Base-by-base conservation (phyloP, 2,113 vertebrate species). In the Clarias magur region DNA sequence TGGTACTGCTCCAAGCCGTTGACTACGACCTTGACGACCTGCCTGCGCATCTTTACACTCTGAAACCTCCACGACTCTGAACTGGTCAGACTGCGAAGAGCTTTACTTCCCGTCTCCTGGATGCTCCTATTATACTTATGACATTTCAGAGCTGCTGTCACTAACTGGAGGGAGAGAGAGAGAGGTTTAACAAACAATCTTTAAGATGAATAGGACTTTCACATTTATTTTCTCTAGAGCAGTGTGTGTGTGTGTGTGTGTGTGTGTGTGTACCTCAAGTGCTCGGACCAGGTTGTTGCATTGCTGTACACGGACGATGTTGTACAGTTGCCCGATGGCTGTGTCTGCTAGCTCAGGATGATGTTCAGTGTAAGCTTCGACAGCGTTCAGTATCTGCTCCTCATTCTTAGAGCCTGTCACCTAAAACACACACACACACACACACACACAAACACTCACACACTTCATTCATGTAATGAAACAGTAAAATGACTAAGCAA, bases 1-100 rank as follows among this genome's bases (percentile, higher is more conserved):
- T 99, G 98, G 94, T 99, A 99, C 91, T 97, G 96, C 84, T 99
- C 98, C 98, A 99, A 99, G 92, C 98, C 98, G 0, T 98, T 99
- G 16, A 99, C 95, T 75, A 99, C 97, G 93, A 99, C 98, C 89
- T 98, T 96, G 90, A 99, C 98, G 91, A 99, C 97, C 91, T 99
- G 96, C 38, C 97, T 94, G 57, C 98, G 96, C 90, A 99, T 93
- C 92, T 92, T 94, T 65, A 97, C 92, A 0, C 97, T 98, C 94
- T 99, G 98, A 89, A 99, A 96, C 0, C 93, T 94, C 89, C 98
- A 97, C 91, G 99, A 99, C 91, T 99, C 98, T 0, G 97, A 96
- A 87, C 97, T 97, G 88, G 98, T 99, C 94, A 99, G 91, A 94
- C 99, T 99, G 95, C 98, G 99, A 11, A 99, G 97, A 0, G 97